Evolutionary conservation across 2,797 vertebrate species (phyloP).

Genomic region (Ispidina picta): DNA sequence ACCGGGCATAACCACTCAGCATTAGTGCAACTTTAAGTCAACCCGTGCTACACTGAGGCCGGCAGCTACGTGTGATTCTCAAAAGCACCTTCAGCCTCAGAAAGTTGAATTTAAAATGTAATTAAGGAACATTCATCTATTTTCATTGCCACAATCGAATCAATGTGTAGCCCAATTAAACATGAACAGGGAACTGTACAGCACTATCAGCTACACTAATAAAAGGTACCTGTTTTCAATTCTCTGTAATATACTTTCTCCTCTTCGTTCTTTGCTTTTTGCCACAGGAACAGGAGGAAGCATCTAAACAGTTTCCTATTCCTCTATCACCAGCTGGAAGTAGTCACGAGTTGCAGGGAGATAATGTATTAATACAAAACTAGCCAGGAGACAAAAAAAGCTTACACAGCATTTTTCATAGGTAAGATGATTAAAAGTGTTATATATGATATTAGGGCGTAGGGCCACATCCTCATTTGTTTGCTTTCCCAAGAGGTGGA

Average conservation of each 20-base stretch:
- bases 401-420: constrained; percentile 34
- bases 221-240: constrained; percentile 46
- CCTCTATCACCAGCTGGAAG: constrained; percentile 28
- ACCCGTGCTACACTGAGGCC: neutral
- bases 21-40: neutral
- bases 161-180: constrained; percentile 59
- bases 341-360: constrained; percentile 16
- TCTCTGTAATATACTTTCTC: constrained; percentile 19
- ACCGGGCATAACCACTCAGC: neutral
- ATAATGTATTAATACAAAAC: constrained; percentile 61
- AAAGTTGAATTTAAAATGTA: constrained; percentile 67
- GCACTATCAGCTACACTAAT: constrained; percentile 54
- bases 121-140: constrained; percentile 60
- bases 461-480: neutral
- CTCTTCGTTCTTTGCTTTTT: constrained; percentile 37
- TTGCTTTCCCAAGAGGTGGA: constrained; percentile 6
- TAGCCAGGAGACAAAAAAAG: constrained; percentile 52
- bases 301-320: constrained; percentile 41
- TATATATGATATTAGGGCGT: neutral
- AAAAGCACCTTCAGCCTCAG: constrained; percentile 53
- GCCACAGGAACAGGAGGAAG: constrained; percentile 19
- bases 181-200: constrained; percentile 39
- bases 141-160: constrained; percentile 58
- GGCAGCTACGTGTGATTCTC: neutral
- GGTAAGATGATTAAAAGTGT: constrained; percentile 50